Base-by-base conservation (phyloP, 2,888 invertebrate genomes). In the Phaonia tiefii region DNA sequence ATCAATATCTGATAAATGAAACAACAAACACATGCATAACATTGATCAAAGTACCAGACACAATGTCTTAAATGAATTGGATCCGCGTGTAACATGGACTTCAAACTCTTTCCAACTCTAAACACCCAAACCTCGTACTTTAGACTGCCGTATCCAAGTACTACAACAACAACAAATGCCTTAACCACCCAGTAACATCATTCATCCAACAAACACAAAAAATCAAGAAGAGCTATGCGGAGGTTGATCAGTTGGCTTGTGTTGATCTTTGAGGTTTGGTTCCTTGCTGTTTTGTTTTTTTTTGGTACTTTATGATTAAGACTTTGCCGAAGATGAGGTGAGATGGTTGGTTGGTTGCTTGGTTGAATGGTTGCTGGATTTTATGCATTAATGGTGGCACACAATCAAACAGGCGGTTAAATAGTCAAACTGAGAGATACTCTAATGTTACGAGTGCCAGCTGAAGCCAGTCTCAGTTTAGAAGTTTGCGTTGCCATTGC, bases 301-400 rank as follows among this genome's bases (percentile, higher is more conserved):
- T 5, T 63, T 42, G 42, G 37, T 66, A 72, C 46, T 78, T 78
- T 75, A 56, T 71, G 80, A 78, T 81, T 74, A 75, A 77, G 75
- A 71, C 60, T 74, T 77, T 81, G 71, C 63, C 44, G 17, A 39
- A 39, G 60, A 60, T 60, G 60, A 58, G 37, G 60, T 60, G 31
- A 13, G 39, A 39, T 63, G 20, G 37, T 56, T 56, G 54, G 60
- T 39, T 31, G 58, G 31, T 58, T 31, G 11, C n/a, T n/a, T n/a
- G n/a, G n/a, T n/a, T n/a, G n/a, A n/a, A n/a, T n/a, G n/a, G n/a
- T n/a, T n/a, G n/a, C n/a, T n/a, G n/a, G n/a, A n/a, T n/a, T n/a
- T n/a, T n/a, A n/a, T 60, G 17, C 4, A 20, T n/a, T n/a, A n/a
- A 17, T 39, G 60, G 63, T 63, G 63, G 63, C 63, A 20, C 17